Base-by-base conservation (phyloP, 1,140 invertebrate genomes). In the Sinonovacula constricta region DNA sequence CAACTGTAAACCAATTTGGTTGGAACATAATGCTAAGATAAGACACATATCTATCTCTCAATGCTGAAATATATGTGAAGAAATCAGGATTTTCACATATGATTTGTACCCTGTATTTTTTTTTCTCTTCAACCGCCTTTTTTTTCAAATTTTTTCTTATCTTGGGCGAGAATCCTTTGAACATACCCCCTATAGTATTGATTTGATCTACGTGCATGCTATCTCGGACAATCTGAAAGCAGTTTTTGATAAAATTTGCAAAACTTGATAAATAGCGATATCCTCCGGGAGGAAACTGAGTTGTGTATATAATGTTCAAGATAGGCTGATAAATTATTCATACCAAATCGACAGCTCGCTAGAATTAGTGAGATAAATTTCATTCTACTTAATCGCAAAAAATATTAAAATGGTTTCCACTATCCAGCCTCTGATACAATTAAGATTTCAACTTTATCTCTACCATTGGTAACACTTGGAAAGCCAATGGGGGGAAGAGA, bases 341-440 rank as follows among this genome's bases (percentile, higher is more conserved):
- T 45, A 10, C 7, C 7, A 45, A 45, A 45, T 10, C 39, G 18
- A 18, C 7, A 7, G 7, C 7, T 45, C 39, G 39, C 18, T 45
- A 18, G 39, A 45, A 45, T 10, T 45, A 18, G 7, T 45, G 39
- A 10, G 18, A 45, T 45, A 45, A 45, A 45, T 45, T 45, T 45
- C 39, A 45, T 45, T 45, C 39, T 45, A 7, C 18, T 45, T 18
- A 7, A 45, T 45, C 39, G 7, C 39, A 10, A 18, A 45, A 45
- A n/a, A n/a, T 51, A 76, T 66, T 56, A 34, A 57, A 76, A 63
- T 62, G 57, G 63, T 57, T 69, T 53, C 56, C 66, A 69, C 18
- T 76, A 76, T 70, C 75, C n/a, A n/a, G 31, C n/a, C 1, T 12
- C 12, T 67, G 67, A 78, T 78, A 78, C 66, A 78, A 78, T 78